These are phyloP conservation scores for Dicrurus megarhynchus DNA, from an alignment of 2,113 vertebrate species.

Conservation along the genomic window DNA sequence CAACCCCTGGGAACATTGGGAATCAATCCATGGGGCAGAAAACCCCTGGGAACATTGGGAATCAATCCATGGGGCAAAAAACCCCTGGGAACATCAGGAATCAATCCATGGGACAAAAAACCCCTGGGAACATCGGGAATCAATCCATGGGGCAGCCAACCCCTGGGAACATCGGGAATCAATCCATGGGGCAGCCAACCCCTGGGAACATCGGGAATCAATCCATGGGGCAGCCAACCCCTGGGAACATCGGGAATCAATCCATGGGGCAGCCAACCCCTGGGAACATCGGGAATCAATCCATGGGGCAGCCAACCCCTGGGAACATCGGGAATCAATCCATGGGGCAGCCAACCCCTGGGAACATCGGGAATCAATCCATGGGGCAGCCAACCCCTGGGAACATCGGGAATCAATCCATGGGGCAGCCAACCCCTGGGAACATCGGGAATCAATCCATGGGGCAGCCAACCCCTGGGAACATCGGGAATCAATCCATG, in stretches of 20 bases:
- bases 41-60: accelerated
- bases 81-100: accelerated
- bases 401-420: neutral
- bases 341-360: too few species aligned
- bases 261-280: neutral
- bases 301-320: neutral
- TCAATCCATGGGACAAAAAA: neutral
- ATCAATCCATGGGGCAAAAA: neutral
- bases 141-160: neutral
- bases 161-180: neutral
- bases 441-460: neutral
- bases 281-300: neutral
- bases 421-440: too few species aligned
- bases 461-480: neutral
- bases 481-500: neutral
- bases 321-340: neutral
- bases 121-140: accelerated
- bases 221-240: neutral
- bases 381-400: neutral
- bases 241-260: neutral
- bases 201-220: accelerated
- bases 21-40: neutral
- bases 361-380: neutral
- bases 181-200: neutral
- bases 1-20: accelerated